Base-by-base conservation (phyloP, 1,140 invertebrate genomes). In the Orchesella cincta region DNA sequence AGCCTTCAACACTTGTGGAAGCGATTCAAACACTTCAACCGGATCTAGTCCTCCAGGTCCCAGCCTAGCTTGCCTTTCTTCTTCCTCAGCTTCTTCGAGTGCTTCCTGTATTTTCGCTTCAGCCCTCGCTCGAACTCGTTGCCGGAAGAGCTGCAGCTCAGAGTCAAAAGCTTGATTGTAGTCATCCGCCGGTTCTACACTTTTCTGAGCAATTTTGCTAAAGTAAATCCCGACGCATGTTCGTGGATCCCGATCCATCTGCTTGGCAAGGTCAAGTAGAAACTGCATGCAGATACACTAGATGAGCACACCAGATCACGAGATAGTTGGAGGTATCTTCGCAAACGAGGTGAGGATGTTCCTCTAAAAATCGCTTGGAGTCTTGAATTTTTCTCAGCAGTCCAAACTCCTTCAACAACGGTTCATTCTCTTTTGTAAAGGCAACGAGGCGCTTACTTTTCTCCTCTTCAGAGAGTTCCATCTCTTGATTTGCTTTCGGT, bases 241-340 rank as follows among this genome's bases (percentile, higher is more conserved):
- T 83, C 94, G 89, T 2, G 96, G 96, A 88, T 99, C 95, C 46
- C 94, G 90, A 84, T 98, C 92, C 35, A 99, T 86, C 84, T 97
- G 94, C 85, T 95, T 98, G 0, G 96, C 94, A 51, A 99, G 86
- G 86, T 99, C 97, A 74, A 99, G 87, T 78, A 99, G 96, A 85
- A 98, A 99, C 86, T 99, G 97, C 92, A 99, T 96, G 81, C 96
- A 97, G 84, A 99, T 99, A 64, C 93, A 94, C 86, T 99, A 99
- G 89, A 85, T 99, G 98, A 77, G 99, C 96, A 84, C 97, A 99
- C 96, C 97, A 99, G 81, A 99, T 93, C 1, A 98, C 97, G 31
- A 99, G 88, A 86, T 97, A 99, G 86, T 99, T 99, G 0, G 96
- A 95, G 0, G 98, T 98, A 84, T 99, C 95, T 84, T 99, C 98